phyloP scores from a whole-genome alignment of 2,113 vertebrate species.

The Sarotherodon lohbergeri region DNA sequence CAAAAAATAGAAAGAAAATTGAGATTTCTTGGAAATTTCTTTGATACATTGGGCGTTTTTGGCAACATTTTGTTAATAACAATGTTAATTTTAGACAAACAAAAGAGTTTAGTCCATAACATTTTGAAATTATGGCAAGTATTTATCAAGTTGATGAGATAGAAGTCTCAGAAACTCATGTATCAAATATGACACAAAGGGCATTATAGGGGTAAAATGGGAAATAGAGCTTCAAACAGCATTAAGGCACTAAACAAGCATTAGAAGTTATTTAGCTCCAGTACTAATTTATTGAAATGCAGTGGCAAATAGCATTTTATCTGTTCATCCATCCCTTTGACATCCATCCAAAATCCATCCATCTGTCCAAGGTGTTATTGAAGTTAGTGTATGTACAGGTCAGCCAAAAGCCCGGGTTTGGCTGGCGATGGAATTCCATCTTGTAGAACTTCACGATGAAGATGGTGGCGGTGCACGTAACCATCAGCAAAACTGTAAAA shows the following conservation, averaged over 20 bases:
- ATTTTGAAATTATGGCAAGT: neutral
- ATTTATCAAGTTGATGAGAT: neutral
- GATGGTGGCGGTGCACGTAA: neutral
- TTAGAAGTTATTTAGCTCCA: neutral
- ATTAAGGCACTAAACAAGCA: neutral
- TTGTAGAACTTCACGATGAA: neutral
- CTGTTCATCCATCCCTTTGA: neutral
- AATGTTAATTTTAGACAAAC: neutral
- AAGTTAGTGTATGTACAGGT: neutral
- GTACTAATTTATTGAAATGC: neutral
- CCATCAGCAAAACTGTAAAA: neutral
- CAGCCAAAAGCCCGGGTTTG: neutral
- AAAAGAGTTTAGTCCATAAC: neutral
- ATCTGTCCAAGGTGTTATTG: neutral
- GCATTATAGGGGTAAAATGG: neutral
- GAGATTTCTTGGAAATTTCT: neutral
- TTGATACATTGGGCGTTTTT: neutral
- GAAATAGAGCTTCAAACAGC: neutral
- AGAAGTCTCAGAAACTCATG: neutral
- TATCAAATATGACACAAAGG: neutral
- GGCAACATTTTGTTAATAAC: neutral
- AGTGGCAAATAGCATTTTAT: neutral
- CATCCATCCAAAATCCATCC: neutral
- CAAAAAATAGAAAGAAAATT: neutral
- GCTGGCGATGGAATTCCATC: neutral